These are phyloP conservation scores for Pristionchus japonicus DNA, from an alignment of 2,888 invertebrate species.

Conservation along the genomic window DNA sequence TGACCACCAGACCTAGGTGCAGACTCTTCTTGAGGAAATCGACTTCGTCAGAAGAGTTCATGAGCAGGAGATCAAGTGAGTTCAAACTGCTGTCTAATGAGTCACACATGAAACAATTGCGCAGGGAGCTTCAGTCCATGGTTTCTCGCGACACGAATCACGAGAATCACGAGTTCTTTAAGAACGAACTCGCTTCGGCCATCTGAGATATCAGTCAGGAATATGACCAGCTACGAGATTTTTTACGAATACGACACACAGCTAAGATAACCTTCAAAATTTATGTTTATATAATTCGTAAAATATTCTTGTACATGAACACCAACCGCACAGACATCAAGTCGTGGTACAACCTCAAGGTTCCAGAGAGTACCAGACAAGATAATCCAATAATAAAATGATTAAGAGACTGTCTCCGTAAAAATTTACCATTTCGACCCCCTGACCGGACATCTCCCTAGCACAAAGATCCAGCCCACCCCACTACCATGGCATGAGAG, in stretches of 20 bases:
- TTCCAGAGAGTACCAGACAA: no score
- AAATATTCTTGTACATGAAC: no score
- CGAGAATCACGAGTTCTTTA: constrained; percentile 79
- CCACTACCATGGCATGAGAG: no score
- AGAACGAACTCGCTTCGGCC: constrained; percentile 78
- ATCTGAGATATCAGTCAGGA: constrained; percentile 79
- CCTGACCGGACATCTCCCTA: no score
- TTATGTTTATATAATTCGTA: no score
- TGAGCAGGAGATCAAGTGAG: constrained; percentile 75
- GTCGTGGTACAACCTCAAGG: constrained; percentile 78
- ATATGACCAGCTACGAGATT: constrained; percentile 76
- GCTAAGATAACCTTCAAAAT: no score
- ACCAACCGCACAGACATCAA: constrained; percentile 77
- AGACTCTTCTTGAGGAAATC: constrained; percentile 78
- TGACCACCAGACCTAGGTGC: constrained; percentile 78
- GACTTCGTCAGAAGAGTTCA: constrained; percentile 78
- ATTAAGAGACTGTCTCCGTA: no score
- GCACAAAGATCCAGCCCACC: no score
- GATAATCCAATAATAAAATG: no score
- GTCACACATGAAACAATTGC: constrained; percentile 75
- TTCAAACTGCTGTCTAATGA: background rate
- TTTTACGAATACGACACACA: constrained; percentile 60
- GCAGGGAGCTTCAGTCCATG: constrained; percentile 76
- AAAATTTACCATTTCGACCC: no score
- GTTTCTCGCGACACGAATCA: constrained; percentile 78